Base-by-base conservation (phyloP, 2,113 vertebrate genomes). In the Thunnus maccoyii region DNA sequence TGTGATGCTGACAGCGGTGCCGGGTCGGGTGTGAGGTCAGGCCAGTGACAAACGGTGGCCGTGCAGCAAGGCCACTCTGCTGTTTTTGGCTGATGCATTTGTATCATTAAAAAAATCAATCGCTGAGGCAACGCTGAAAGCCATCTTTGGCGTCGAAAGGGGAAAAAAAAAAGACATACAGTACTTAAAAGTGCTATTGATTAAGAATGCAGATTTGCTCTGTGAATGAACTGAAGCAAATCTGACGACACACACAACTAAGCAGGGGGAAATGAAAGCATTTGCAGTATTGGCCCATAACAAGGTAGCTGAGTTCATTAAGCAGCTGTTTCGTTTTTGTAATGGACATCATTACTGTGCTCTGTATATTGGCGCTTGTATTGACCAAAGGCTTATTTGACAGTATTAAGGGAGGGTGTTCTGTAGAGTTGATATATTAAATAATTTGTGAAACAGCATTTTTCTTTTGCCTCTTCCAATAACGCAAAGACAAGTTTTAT, bases 241-340 rank as follows among this genome's bases (percentile, higher is more conserved):
- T 89, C 81, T 77, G 84, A 83, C 41, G 41, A 92, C 83, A 87
- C 83, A 80, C 82, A 64, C 85, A 70, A 76, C 60, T 71, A 64
- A 82, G 82, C 62, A 51, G 80, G 27, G 63, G 83, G 71, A 71
- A 84, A 86, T 88, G 11, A 82, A 80, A 62, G 60, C 76, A 76
- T 89, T 84, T 82, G 70, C 80, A 76, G 57, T 54, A 58, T 60
- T 48, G 64, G 77, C 76, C 76, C 81, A 81, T 86, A 90, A 89
- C 84, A 76, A 88, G 82, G 77, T 85, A 83, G 61, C 69, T 10
- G 67, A 84, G 86, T 86, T 91, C 86, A 92, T 92, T 90, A 89
- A 82, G 83, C 84, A 89, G 82, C 79, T 84, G 85, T 88, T 93
- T 87, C 17, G 18, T 84, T 86, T 81, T 82, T 88, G 71, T 89